Evolutionary conservation across 2,888 invertebrate genomes (phyloP).

Genomic region (Lypha dubia): DNA sequence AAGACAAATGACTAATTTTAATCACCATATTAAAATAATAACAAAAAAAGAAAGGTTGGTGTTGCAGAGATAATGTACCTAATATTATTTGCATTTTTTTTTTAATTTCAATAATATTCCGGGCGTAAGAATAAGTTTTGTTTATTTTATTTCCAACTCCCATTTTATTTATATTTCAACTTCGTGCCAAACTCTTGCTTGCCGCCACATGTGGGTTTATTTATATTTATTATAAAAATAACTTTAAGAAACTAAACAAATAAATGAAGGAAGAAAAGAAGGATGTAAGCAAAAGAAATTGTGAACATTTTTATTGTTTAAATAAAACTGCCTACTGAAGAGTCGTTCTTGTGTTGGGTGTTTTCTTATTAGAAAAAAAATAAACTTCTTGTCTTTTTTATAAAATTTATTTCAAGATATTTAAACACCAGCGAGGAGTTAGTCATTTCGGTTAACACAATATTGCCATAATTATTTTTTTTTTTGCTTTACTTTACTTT

Average conservation of each 20-base stretch:
- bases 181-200: neutral
- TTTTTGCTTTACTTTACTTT: neutral
- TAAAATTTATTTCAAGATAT: conserved; percentile 13
- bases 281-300: conserved; percentile 33
- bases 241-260: conserved; percentile 11
- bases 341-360: neutral
- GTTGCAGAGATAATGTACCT: conserved; percentile 12
- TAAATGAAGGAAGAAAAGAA: conserved; percentile 39
- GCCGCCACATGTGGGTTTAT: conserved; percentile 46
- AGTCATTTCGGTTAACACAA: conserved; percentile 26
- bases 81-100: conserved; percentile 32
- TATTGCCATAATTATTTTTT: conserved; percentile 3
- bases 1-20: conserved; percentile 70
- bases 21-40: conserved; percentile 64
- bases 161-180: neutral
- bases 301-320: conserved; percentile 31
- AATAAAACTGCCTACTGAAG: conserved; percentile 18
- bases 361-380: neutral
- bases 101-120: conserved; percentile 42
- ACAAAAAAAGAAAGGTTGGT: conserved; percentile 45
- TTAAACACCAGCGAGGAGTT: neutral
- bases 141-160: conserved; percentile 24
- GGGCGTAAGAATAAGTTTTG: conserved; percentile 15
- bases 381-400: conserved; percentile 46
- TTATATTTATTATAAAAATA: conserved; percentile 28